phyloP scores from a whole-genome alignment of 1,140 invertebrate species.

The Gryon sp. region DNA sequence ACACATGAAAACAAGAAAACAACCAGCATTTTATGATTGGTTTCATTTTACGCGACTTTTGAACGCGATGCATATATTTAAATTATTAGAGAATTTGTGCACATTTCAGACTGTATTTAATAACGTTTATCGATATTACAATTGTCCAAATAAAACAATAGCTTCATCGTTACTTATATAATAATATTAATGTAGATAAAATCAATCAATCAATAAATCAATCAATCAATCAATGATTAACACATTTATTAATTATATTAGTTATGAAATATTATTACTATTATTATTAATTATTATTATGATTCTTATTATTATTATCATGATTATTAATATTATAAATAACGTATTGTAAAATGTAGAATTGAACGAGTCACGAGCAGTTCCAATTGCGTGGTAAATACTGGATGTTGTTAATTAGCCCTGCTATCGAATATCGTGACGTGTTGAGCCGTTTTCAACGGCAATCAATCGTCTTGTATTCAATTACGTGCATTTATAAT shows the following conservation, averaged over 20 bases:
- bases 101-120: slow-evolving; percentile 21
- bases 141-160: slow-evolving; percentile 27
- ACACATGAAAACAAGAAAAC: slow-evolving; percentile 13
- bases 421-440: background rate
- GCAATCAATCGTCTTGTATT: slow-evolving; percentile 1
- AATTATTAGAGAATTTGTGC: background rate
- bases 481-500: slow-evolving; percentile 30
- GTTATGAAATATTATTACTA: too few relatives aligned
- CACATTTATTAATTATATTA: slow-evolving; percentile 17
- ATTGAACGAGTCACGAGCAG: slow-evolving; percentile 1
- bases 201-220: slow-evolving; percentile 2
- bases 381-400: slow-evolving; percentile 2
- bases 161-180: slow-evolving; percentile 33
- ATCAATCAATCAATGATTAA: slow-evolving; percentile 11
- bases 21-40: slow-evolving; percentile 39
- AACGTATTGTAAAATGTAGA: too few relatives aligned
- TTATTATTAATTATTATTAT: too few relatives aligned
- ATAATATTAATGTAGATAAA: too few relatives aligned
- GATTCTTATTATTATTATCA: too few relatives aligned
- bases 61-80: slow-evolving; percentile 32
- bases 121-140: slow-evolving; percentile 17
- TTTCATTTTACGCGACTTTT: too few relatives aligned
- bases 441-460: background rate
- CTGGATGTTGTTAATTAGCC: slow-evolving; percentile 19
- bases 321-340: too few relatives aligned